Percentiles rank a stretch among this genome's conserved stretches.
Conservation (phyloP, 2,888 invertebrate genomes). For the Leucophenga maculata region DNA sequence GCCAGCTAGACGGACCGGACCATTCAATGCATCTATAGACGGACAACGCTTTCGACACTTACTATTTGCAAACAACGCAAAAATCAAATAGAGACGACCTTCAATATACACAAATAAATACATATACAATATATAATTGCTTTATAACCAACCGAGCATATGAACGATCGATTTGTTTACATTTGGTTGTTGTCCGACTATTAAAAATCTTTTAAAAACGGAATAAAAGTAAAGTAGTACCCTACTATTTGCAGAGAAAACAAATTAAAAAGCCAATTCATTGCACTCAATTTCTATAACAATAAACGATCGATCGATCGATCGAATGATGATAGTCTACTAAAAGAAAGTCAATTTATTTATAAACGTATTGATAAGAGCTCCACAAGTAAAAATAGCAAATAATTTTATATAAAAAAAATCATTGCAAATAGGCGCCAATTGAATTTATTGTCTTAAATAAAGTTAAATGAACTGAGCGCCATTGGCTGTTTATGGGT, state of each 20-base stretch:
- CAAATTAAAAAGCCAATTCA: background rate
- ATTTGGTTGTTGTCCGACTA: background rate
- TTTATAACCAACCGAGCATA: too few relatives aligned
- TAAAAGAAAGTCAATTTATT: background rate
- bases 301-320: background rate
- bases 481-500: too few relatives aligned
- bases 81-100: background rate
- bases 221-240: background rate
- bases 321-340: too few relatives aligned
- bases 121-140: background rate
- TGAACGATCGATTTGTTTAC: background rate
- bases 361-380: background rate
- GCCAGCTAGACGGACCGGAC: too few relatives aligned
- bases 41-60: background rate
- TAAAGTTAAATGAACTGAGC: constrained; percentile 40
- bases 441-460: constrained; percentile 52
- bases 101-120: background rate
- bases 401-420: background rate
- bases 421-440: constrained; percentile 26
- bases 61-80: constrained; percentile 3
- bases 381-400: background rate
- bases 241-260: background rate
- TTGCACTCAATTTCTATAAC: background rate
- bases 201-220: background rate
- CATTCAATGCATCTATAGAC: too few relatives aligned